Base-by-base conservation (phyloP, 2,113 vertebrate species). In the Calidris pygmaea region DNA sequence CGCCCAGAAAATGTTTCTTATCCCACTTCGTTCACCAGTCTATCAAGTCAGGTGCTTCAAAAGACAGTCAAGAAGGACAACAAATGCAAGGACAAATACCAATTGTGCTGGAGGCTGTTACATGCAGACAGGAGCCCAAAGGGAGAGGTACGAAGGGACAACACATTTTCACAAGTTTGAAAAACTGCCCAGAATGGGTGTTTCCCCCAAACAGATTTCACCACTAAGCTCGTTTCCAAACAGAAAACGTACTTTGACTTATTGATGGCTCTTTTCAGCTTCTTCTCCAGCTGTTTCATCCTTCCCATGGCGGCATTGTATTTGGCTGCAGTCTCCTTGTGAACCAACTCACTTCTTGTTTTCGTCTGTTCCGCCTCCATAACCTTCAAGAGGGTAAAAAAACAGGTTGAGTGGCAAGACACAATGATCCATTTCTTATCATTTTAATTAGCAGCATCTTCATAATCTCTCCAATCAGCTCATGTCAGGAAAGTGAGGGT, bases 211-310 rank as follows among this genome's bases (percentile, higher is more conserved):
- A 47, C 2, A 47, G 12, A 35, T 24, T 56, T 26, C 35, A 52
- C 17, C 66, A 55, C 12, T 18, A 11, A 74, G 30, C 19, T 35
- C 6, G 34, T 58, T 47, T 75, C 75, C 58, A 75, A 68, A 52
- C 0, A 0, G 5, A 53, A 87, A 52, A 96, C 99, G 79, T 98
- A 99, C 99, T 99, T 99, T 29, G 99, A 99, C 97, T 99, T 99
- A 98, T 98, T 99, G 98, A 99, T 99, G 97, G 98, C 98, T 91
- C 99, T 98, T 98, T 99, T 99, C 95, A 99, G 98, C 85, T 99
- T 99, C 97, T 99, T 99, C 98, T 99, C 99, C 97, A 99, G 98
- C 94, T 99, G 99, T 47, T 99, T 99, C 99, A 99, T 99, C 89
- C 98, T 98, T 63, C 98, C 95, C 96, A 98, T 99, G 29, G 99